Evolutionary conservation across 1,140 invertebrate species (phyloP), one percentile per base, ranked within the genome.

Genomic region (Andrena cerasifolii): DNA sequence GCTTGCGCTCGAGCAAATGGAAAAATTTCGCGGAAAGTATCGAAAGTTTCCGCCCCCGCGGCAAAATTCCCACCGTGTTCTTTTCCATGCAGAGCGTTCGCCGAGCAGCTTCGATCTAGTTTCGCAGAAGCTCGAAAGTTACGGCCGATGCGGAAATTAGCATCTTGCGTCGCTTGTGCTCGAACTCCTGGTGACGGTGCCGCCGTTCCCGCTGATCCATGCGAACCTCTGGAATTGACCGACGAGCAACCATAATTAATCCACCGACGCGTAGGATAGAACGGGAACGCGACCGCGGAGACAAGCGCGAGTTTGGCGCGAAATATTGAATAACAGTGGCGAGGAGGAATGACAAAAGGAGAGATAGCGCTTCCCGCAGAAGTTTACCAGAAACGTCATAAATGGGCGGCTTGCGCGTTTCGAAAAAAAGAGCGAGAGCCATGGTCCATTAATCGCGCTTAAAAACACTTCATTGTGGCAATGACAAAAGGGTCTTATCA

Each of bases 381-480:
- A 62, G 43, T 49, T 26, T 6, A 3, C 24, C n/a, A 26, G 21
- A 10, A 49, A 24, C 43, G n/a, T 12, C n/a, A 24, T 12, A 56
- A 26, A 33, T 8, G 0, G 3, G 14, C n/a, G 3, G 58, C n/a
- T n/a, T 36, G 0, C 6, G 1, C 4, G 21, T 33, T 14, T 18
- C 3, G 24, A 51, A 40, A 53, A 26, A 21, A 45, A 21, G 5
- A 31, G 7, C 1, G 7, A 18, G 14, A 14, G n/a, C 6, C 26
- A n/a, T 18, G 12, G 16, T 67, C n/a, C 14, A 45, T 66, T 66
- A 66, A 66, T 67, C 28, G 21, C 8, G 73, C 8, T 67, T 75
- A 14, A 67, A 56, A 67, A 67, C 28, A 26, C 3, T 63, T 47
- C 28, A 6, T 28, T 16, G 8, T 14, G n/a, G 16, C 6, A n/a